Base-by-base conservation (phyloP, 1,140 invertebrate genomes). In the Kradibia gibbosae region DNA sequence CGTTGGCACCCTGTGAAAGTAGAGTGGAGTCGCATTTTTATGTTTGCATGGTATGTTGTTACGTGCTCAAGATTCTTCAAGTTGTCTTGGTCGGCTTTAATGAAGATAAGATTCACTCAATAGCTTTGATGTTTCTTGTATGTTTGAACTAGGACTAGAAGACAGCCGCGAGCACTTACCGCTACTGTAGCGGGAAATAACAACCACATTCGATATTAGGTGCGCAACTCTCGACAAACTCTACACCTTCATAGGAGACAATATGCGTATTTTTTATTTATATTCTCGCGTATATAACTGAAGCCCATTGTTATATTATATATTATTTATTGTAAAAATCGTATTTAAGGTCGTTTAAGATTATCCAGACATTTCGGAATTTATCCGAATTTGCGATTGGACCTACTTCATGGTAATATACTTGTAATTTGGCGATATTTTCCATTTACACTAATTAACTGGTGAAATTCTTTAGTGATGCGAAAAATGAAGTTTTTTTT, bases 131-230 rank as follows among this genome's bases (percentile, higher is more conserved):
- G 62, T 71, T 77, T 71, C 60, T 20, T 81, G 60, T 81, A 50
- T 81, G 70, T 90, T 86, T 90, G 65, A 79, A 88, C 85, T 83
- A 91, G 91, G 90, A 88, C 86, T 87, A 90, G 90, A 84, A 87
- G 91, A 82, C 90, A 90, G 81, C 86, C 89, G 83, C 87, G 90
- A 88, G 88, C 86, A 86, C 87, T 89, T 85, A 86, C 89, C 82
- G 85, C 75, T 73, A 53, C 70, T 25, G 55, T 36, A 48, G 39
- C 87, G 78, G 90, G 89, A 86, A 91, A 91, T 89, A 91, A 90
- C 89, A 91, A 91, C 84, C 89, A 90, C 85, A 91, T 91, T 88
- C 86, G 88, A 88, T 89, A 91, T 84, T 90, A 89, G 81, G 57
- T 42, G 17, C 74, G 15, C 53, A 48, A 76, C 36, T 53, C 50